Conservation (phyloP, 2,113 vertebrate genomes). For the Ophiodon elongatus region DNA sequence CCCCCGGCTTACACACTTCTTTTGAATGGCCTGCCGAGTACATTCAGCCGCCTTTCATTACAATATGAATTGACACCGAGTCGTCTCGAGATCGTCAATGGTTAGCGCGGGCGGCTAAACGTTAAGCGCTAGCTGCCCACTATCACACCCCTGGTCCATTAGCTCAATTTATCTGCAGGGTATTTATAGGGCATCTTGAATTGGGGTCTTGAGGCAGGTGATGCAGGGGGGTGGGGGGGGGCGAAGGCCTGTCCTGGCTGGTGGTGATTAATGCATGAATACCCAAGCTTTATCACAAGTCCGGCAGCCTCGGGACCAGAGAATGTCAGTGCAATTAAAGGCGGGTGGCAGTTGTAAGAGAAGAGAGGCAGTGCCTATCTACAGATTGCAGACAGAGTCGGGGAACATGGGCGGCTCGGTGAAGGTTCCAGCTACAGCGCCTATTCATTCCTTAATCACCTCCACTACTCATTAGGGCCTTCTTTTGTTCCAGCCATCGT, state of each 20-base stretch:
- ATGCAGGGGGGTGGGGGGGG: constrained; percentile 21
- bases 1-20: constrained; percentile 38
- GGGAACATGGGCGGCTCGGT: constrained; percentile 38
- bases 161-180: constrained; percentile 62
- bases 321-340: constrained; percentile 77
- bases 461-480: constrained; percentile 77
- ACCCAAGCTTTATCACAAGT: constrained; percentile 71
- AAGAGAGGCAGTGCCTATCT: constrained; percentile 66
- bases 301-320: constrained; percentile 64
- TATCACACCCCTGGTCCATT: constrained; percentile 60
- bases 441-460: constrained; percentile 81
- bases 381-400: constrained; percentile 68
- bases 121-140: constrained; percentile 37
- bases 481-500: constrained; percentile 74
- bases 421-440: constrained; percentile 58
- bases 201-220: constrained; percentile 70
- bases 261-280: constrained; percentile 75
- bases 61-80: constrained; percentile 54
- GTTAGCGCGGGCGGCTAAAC: constrained; percentile 53
- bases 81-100: constrained; percentile 35
- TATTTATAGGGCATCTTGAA: constrained; percentile 71
- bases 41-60: constrained; percentile 60
- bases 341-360: constrained; percentile 47
- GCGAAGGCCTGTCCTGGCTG: constrained; percentile 37
- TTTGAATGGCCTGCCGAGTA: constrained; percentile 36